Evolutionary conservation across 1,140 invertebrate species (phyloP), one percentile per base, ranked within the genome.

Genomic region (Zaprionus inermis): DNA sequence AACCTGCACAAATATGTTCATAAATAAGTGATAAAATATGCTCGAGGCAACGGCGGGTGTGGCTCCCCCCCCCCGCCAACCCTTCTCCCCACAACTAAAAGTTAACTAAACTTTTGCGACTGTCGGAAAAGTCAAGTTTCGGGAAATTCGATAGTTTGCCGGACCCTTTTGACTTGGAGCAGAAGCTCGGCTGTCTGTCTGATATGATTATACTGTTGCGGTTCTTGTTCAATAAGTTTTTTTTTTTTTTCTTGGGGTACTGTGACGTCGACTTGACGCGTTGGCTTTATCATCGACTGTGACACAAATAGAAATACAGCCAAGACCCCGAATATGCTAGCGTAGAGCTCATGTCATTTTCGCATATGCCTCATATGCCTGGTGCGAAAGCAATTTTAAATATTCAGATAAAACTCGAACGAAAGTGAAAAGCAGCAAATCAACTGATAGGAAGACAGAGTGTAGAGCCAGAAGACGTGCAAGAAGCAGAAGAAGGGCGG

Each of bases 361-460:
- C 44, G 16, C 44, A 68, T 66, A 76, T 67, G 63, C 63, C 74
- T 66, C 73, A 72, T 72, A 72, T 72, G 67, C 70, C 14, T 32
- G 58, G 59, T 80, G 70, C 65, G 76, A 74, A 79, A 74, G 69
- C 79, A 82, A 88, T 82, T 86, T 86, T 86, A 88, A 86, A 86
- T 86, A 86, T 86, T 86, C 79, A 88, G 83, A 86, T 86, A 88
- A 86, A 86, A 79, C 69, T 82, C 51, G 58, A 72, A 79, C 51
- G 75, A 67, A 82, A 66, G 60, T 75, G 79, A 81, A 81, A 66
- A 78, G 18, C 70, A 72, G 52, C 78, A 76, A 88, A 73, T 79
- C 68, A 86, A 88, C 79, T 82, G 83, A 86, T 88, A 86, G 44
- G 12, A n/a, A 24, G 32, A 54, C 12, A 36, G 32, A 18, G 20